Evolutionary conservation across 1,140 invertebrate genomes (phyloP).

Genomic region (Drosophila ambigua): DNA sequence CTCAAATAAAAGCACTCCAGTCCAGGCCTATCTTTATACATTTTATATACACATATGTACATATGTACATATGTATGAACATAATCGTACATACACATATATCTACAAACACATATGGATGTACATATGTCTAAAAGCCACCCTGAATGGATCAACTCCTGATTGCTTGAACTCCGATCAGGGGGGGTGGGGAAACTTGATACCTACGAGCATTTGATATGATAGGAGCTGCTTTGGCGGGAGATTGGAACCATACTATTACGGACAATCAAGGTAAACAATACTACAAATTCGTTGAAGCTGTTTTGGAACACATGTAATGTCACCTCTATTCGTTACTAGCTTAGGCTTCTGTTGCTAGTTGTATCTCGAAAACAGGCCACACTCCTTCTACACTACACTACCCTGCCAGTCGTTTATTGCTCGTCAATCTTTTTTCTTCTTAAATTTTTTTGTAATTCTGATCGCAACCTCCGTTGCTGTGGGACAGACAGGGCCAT

Average conservation of each 20-base stretch:
- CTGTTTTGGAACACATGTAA: too few relatives aligned
- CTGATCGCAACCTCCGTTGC: conserved; percentile 36
- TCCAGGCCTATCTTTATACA: not conserved
- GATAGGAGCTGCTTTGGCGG: too few relatives aligned
- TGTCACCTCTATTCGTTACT: too few relatives aligned
- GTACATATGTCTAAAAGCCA: too few relatives aligned
- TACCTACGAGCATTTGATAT: too few relatives aligned
- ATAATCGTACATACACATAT: too few relatives aligned
- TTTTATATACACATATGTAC: conserved; percentile 2
- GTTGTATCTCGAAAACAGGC: conserved; percentile 30
- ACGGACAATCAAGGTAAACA: too few relatives aligned
- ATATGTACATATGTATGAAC: not conserved
- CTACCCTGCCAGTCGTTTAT: conserved; percentile 17
- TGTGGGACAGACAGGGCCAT: conserved; percentile 20
- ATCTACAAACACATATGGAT: not conserved
- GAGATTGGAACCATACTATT: too few relatives aligned
- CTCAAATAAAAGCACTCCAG: conserved; percentile 3
- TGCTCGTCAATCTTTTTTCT: conserved; percentile 45
- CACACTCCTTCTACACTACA: conserved; percentile 4
- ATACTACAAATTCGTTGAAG: too few relatives aligned
- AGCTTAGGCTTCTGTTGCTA: conserved; percentile 20
- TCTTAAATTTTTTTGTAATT: conserved; percentile 41
- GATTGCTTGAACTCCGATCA: too few relatives aligned
- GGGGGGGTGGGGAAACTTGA: too few relatives aligned
- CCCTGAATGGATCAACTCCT: too few relatives aligned